Percentiles rank a stretch among this genome's conserved stretches.
These are phyloP conservation scores for Oncorhynchus mykiss DNA, from an alignment of 2,113 vertebrate species.

Conservation along the genomic window DNA sequence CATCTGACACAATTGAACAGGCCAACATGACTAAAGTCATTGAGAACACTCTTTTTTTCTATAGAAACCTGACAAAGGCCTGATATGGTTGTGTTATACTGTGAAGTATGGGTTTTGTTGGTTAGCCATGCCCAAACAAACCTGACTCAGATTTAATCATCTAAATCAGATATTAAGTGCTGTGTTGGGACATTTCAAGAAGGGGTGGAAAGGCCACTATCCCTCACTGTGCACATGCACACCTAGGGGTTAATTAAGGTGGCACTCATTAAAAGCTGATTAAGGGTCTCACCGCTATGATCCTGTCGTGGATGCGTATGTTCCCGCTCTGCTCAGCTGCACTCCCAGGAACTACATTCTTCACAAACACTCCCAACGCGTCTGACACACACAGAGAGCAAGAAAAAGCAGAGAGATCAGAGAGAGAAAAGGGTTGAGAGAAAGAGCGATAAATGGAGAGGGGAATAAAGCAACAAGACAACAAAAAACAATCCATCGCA, in stretches of 20 bases:
- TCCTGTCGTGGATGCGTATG: slow-evolving; percentile 82
- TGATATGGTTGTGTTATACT: too few species aligned
- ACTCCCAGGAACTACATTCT: slow-evolving; percentile 83
- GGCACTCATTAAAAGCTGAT: slow-evolving; percentile 42
- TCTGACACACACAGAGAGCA: slow-evolving; percentile 53
- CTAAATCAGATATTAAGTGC: background rate
- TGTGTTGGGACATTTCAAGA: too few species aligned
- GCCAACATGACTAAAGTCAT: too few species aligned
- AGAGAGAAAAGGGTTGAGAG: background rate
- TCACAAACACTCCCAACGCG: slow-evolving; percentile 84
- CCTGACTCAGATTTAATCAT: too few species aligned
- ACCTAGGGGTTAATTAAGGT: slow-evolving; percentile 32
- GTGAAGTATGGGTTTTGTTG: too few species aligned
- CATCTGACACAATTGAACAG: background rate
- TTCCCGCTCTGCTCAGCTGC: slow-evolving; percentile 83
- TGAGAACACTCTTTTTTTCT: too few species aligned
- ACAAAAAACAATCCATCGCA: too few species aligned
- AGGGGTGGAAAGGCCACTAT: too few species aligned
- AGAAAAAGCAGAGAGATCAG: background rate
- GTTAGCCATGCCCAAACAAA: too few species aligned
- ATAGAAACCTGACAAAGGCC: too few species aligned
- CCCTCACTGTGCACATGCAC: background rate
- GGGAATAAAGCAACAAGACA: background rate
- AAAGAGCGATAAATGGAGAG: background rate
- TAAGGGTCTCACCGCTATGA: slow-evolving; percentile 80